Base-by-base conservation (phyloP, 2,797 vertebrate species). In the Balearica regulorum region DNA sequence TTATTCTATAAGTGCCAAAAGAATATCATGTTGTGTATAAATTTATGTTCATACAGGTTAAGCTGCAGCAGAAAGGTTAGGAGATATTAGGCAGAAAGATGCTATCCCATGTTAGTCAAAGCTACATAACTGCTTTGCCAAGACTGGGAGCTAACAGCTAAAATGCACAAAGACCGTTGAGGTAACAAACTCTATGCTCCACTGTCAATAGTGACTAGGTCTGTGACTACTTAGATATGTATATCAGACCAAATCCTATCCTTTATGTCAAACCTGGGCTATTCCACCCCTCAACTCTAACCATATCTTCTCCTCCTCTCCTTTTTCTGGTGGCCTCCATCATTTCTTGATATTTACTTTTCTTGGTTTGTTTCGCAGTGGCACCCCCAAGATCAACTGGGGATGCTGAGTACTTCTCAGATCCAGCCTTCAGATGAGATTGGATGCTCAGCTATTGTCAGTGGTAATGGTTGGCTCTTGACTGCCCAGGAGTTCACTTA, bases 361-460 rank as follows among this genome's bases (percentile, higher is more conserved):
- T 15, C 39, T 28, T 61, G 35, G 1, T 58, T 65, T 80, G 6
- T 78, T 55, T 55, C 53, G 37, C 4, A 58, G 11, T 31, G 22
- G 4, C 16, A 66, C 2, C 6, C 12, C 8, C 2, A 1, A 51
- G 28, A 64, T 60, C 25, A 72, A 3, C 8, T 58, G 31, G 2
- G 19, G 5, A 33, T 53, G 13, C 6, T 5, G 2, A 81, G 18
- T 11, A 26, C 11, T 66, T 51, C 53, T 66, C 28, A 62, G 49
- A 46, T 10, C 20, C 43, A 73, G 25, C 5, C 55, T 84, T n/a
- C 58, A 60, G 44, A n/a, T 14, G 11, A 54, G 9, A 6, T 2
- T 71, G 18, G 29, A 41, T 35, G 8, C 29, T 81, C 22, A 81
- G 35, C 9, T 62, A 26, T 13, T 13, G 1, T 3, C 5, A 12